phyloP scores from a whole-genome alignment of 2,888 invertebrate species.

The Dicyrtomina minuta region DNA sequence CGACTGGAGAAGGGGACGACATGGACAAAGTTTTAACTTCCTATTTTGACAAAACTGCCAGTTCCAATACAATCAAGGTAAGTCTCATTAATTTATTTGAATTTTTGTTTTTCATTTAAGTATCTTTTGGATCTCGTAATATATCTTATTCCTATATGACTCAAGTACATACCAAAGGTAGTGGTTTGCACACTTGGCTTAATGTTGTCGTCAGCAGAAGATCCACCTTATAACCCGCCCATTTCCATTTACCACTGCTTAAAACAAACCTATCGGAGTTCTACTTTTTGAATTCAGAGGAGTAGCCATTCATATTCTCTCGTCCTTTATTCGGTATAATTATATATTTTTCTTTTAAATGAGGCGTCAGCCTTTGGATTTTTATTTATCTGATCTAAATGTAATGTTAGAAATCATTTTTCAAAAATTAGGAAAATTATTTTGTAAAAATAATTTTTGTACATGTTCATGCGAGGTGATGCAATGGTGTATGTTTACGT shows the following conservation, averaged over 20 bases:
- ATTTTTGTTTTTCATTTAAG: not conserved
- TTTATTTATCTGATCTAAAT: not conserved
- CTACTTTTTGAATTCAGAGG: too few relatives aligned
- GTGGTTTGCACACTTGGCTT: not conserved
- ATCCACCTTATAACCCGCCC: constrained; percentile 6
- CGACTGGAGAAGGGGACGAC: constrained; percentile 46
- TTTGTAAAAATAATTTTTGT: too few relatives aligned
- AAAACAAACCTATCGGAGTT: too few relatives aligned
- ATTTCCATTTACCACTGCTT: not conserved
- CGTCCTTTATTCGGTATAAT: too few relatives aligned
- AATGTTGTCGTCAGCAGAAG: constrained; percentile 14
- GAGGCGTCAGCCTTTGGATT: constrained; percentile 10
- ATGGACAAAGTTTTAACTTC: constrained; percentile 54
- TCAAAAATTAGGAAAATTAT: too few relatives aligned
- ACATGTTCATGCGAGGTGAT: too few relatives aligned
- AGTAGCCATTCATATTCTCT: too few relatives aligned
- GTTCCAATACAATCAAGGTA: constrained; percentile 53
- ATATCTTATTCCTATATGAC: not conserved
- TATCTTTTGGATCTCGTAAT: not conserved
- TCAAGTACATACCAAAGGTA: not conserved
- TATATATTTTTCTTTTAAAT: too few relatives aligned
- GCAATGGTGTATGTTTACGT: too few relatives aligned
- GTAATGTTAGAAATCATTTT: not conserved
- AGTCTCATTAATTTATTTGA: constrained; percentile 11
- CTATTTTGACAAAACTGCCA: constrained; percentile 54